Percentiles rank a stretch among this genome's conserved stretches.
Conservation (phyloP, 2,797 vertebrate species). For the Pygocentrus nattereri region DNA sequence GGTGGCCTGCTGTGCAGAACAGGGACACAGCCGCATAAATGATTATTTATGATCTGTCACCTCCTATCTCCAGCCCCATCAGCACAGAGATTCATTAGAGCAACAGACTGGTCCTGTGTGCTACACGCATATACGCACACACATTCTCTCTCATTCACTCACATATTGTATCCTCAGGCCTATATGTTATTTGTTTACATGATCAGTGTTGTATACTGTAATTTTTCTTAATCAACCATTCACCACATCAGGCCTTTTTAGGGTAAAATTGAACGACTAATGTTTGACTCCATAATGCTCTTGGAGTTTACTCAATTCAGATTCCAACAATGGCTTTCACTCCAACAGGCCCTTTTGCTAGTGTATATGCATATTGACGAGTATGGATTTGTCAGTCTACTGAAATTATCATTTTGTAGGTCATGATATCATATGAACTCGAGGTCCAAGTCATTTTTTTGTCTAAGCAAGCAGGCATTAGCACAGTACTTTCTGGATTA, state of each 20-base stretch:
- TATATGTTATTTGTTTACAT: slow-evolving; percentile 55
- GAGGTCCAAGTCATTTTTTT: too few relatives aligned
- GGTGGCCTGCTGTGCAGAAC: slow-evolving; percentile 76
- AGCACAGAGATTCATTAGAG: slow-evolving; percentile 82
- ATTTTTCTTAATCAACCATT: slow-evolving; percentile 54
- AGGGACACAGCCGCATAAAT: slow-evolving; percentile 80
- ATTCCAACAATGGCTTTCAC: background rate
- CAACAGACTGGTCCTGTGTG: slow-evolving; percentile 62
- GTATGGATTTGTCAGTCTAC: too few relatives aligned
- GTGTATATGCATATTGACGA: slow-evolving; percentile 25
- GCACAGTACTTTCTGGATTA: too few relatives aligned
- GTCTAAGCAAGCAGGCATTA: too few relatives aligned
- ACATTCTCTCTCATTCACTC: slow-evolving; percentile 29
- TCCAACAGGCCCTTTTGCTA: background rate
- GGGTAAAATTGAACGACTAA: slow-evolving; percentile 40
- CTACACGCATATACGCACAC: slow-evolving; percentile 24
- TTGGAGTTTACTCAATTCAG: background rate
- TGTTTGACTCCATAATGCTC: slow-evolving; percentile 39
- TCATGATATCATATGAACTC: too few relatives aligned
- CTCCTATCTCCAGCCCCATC: slow-evolving; percentile 82
- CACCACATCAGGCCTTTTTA: slow-evolving; percentile 44
- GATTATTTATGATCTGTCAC: slow-evolving; percentile 88
- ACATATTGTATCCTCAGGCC: slow-evolving; percentile 43
- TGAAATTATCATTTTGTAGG: too few relatives aligned
- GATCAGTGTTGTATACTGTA: slow-evolving; percentile 48